Conservation (phyloP, 2,113 vertebrate genomes). For the Planiliza haematocheilus region DNA sequence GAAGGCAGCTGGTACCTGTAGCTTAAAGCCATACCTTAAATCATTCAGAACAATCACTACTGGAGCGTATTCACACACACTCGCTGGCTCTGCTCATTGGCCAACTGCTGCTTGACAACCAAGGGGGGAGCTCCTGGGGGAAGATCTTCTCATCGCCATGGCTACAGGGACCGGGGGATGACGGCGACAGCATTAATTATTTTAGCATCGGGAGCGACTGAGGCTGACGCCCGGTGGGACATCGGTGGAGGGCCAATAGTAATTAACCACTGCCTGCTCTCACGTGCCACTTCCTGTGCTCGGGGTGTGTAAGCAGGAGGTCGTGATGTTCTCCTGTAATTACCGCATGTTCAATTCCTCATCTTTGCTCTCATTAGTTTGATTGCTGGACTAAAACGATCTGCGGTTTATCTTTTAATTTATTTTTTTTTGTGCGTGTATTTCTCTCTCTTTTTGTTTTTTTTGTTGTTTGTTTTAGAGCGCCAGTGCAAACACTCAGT, state of each 20-base stretch:
- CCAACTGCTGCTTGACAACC: constrained; percentile 65
- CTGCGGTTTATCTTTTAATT: not conserved
- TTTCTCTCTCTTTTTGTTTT: not conserved
- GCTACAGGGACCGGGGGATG: constrained; percentile 77
- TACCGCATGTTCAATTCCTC: constrained; percentile 53
- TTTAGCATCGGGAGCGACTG: constrained; percentile 69
- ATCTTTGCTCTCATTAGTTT: constrained; percentile 57
- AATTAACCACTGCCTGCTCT: constrained; percentile 82
- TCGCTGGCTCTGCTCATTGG: constrained; percentile 53
- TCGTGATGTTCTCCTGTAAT: constrained; percentile 63
- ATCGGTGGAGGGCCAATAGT: constrained; percentile 71
- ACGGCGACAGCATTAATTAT: constrained; percentile 80
- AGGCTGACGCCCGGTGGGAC: constrained; percentile 75
- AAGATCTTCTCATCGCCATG: constrained; percentile 78
- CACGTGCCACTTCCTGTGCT: constrained; percentile 80
- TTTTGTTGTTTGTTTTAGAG: constrained; percentile 8
- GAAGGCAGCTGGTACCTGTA: constrained; percentile 30
- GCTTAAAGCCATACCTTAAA: constrained; percentile 28
- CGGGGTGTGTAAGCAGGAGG: constrained; percentile 60
- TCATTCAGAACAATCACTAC: constrained; percentile 27
- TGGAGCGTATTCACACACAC: constrained; percentile 6
- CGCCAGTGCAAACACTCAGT: not conserved
- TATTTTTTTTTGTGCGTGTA: too few relatives aligned
- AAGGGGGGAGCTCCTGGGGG: constrained; percentile 49
- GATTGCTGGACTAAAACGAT: constrained; percentile 52